Evolutionary conservation across 2,797 vertebrate genomes (phyloP).

Genomic region (Propithecus deckenii): DNA sequence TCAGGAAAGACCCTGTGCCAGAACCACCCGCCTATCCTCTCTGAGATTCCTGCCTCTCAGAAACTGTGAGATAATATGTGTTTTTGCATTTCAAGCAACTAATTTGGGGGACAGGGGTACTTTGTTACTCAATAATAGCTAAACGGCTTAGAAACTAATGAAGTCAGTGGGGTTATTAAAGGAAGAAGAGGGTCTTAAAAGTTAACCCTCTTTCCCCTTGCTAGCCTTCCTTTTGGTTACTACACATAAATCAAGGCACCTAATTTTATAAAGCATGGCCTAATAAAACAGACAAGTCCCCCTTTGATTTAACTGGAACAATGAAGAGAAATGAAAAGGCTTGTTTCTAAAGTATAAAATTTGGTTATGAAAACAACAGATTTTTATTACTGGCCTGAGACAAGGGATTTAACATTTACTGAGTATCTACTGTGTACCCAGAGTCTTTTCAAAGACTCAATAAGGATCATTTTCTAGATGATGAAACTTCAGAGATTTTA

Average conservation of each 20-base stretch:
- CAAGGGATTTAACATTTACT: neutral
- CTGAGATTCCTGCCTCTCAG: neutral
- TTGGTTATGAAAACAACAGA: neutral
- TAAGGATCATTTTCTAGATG: neutral
- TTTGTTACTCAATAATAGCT: neutral
- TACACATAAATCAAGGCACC: neutral
- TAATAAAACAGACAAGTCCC: neutral
- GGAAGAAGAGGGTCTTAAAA: neutral
- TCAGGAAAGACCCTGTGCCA: neutral
- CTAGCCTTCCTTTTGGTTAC: neutral
- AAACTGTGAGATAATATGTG: neutral
- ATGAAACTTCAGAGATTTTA: conserved; percentile 18
- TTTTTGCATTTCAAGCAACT: neutral
- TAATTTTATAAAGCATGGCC: neutral
- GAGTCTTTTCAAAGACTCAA: neutral
- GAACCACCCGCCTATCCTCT: neutral
- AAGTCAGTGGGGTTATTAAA: neutral
- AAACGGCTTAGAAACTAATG: neutral
- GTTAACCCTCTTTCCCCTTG: neutral
- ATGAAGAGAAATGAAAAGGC: neutral
- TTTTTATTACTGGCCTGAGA: neutral
- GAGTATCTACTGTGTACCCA: neutral
- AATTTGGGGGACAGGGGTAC: neutral
- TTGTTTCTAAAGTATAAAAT: neutral
- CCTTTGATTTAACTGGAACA: neutral